A percentile compares a stretch with the other conserved stretches of the same genome.
phyloP scores from a whole-genome alignment of 2,888 invertebrate genomes.

The Glyphotaelius pellucidus region DNA sequence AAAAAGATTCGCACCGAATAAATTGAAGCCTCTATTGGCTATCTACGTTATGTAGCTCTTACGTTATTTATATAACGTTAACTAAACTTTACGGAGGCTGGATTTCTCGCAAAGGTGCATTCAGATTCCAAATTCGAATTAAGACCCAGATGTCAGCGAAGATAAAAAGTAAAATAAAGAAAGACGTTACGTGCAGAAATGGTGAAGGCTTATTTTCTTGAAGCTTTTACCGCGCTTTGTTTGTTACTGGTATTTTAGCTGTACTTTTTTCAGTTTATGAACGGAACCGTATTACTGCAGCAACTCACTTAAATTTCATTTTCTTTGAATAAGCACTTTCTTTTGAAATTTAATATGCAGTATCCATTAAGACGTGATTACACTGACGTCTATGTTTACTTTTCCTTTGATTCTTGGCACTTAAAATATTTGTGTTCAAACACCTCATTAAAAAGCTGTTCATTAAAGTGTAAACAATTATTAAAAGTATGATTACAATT shows the following conservation, averaged over 20 bases:
- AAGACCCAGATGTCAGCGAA: not conserved
- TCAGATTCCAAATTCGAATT: not conserved
- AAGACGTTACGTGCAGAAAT: not conserved
- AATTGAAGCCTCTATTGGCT: too few species aligned
- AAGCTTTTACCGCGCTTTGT: not conserved
- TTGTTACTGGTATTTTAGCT: not conserved
- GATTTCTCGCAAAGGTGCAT: not conserved
- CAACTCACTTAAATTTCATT: not conserved
- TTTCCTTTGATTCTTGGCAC: not conserved
- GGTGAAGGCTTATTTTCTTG: not conserved
- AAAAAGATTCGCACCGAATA: too few species aligned
- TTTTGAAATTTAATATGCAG: not conserved
- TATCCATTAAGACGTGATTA: not conserved
- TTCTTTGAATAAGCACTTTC: not conserved
- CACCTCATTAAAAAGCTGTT: too few species aligned
- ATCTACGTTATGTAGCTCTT: too few species aligned
- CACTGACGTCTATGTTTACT: not conserved
- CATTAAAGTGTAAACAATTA: too few species aligned
- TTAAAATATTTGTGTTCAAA: not conserved
- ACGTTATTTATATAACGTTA: too few species aligned
- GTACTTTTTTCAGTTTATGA: not conserved
- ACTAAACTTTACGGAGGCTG: not conserved
- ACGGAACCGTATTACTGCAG: not conserved
- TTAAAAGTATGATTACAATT: too few species aligned
- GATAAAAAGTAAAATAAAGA: not conserved